These are phyloP conservation scores for Leptinotarsa undecemlineata DNA, from an alignment of 1,140 invertebrate species.

Conservation along the genomic window DNA sequence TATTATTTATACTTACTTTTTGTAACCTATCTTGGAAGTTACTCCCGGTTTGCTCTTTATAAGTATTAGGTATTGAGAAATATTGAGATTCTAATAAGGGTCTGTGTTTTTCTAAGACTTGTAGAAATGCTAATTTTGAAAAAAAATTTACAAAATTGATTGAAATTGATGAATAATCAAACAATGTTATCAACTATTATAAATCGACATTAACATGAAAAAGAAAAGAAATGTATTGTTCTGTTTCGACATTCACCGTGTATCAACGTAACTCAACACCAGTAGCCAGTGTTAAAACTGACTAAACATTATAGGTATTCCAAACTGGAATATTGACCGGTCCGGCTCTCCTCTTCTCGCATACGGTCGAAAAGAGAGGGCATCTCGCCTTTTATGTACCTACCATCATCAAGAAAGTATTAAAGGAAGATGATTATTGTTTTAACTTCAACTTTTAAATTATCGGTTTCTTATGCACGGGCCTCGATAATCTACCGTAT, in stretches of 20 bases:
- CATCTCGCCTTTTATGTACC: not conserved
- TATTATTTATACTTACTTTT: too few species aligned
- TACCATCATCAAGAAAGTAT: conserved; percentile 23
- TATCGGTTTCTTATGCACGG: conserved; percentile 27
- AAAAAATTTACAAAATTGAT: too few species aligned
- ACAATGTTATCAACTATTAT: too few species aligned
- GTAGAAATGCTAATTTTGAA: too few species aligned
- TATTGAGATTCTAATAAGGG: too few species aligned
- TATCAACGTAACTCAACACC: conserved; percentile 20
- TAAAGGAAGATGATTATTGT: conserved; percentile 25
- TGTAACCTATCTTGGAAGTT: too few species aligned
- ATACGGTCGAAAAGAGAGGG: not conserved
- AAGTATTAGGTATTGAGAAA: too few species aligned
- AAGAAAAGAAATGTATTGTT: not conserved
- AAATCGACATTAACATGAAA: too few species aligned
- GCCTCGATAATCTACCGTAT: conserved; percentile 13
- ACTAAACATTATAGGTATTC: conserved; percentile 26
- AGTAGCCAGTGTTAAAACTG: conserved; percentile 21
- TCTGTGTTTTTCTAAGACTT: too few species aligned
- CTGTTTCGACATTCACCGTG: not conserved
- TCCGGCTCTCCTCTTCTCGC: conserved; percentile 7
- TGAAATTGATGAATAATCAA: too few species aligned
- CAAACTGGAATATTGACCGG: conserved; percentile 23
- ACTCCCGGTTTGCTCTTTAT: too few species aligned
- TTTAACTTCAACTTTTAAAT: conserved; percentile 25